phyloP scores from a whole-genome alignment of 92 coral and sea anemone species.

The Porites cylindrica region DNA sequence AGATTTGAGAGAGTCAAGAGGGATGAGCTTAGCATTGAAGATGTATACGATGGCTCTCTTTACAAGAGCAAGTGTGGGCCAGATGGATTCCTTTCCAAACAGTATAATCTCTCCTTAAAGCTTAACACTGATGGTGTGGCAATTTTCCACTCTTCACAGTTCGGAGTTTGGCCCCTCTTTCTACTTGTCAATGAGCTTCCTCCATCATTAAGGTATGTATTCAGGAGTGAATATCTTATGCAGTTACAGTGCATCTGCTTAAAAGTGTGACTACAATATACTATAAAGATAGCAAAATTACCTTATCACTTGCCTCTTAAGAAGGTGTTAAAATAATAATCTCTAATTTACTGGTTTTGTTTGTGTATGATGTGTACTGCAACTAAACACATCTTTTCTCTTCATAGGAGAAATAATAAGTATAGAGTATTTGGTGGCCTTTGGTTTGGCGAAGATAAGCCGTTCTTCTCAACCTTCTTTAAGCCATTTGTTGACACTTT shows the following conservation, averaged over 20 bases:
- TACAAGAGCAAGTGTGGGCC: slow-evolving; percentile 44
- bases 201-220: slow-evolving; percentile 51
- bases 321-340: neutral
- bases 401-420: slow-evolving; percentile 38
- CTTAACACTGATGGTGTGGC: slow-evolving; percentile 74
- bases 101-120: slow-evolving; percentile 64
- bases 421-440: slow-evolving; percentile 51
- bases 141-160: slow-evolving; percentile 65
- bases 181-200: slow-evolving; percentile 69
- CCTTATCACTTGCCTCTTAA: neutral
- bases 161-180: slow-evolving; percentile 73
- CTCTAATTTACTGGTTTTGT: neutral
- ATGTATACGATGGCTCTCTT: slow-evolving; percentile 66
- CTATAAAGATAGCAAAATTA: neutral
- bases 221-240: neutral
- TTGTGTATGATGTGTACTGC: neutral
- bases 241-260: neutral
- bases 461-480: slow-evolving; percentile 54
- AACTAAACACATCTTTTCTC: neutral
- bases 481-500: slow-evolving; percentile 55
- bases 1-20: slow-evolving; percentile 45
- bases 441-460: slow-evolving; percentile 61
- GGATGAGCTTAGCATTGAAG: slow-evolving; percentile 56
- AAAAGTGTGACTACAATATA: slow-evolving; percentile 1
- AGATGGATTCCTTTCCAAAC: slow-evolving; percentile 60